A percentile compares a stretch with the other conserved stretches of the same genome.
phyloP scores from a whole-genome alignment of 2,888 invertebrate species.

The Halictus quadricinctus region DNA sequence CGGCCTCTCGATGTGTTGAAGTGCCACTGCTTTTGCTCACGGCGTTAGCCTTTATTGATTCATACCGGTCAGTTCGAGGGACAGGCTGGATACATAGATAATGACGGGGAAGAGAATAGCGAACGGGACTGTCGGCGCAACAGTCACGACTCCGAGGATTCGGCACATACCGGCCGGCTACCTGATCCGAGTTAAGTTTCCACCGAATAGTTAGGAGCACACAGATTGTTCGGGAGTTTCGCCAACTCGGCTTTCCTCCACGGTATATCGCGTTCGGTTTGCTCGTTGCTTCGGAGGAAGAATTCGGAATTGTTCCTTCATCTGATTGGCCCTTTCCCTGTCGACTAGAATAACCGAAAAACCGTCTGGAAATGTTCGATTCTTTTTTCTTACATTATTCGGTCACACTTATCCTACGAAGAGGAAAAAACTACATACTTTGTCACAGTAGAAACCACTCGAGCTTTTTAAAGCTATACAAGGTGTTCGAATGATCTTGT shows the following conservation, averaged over 20 bases:
- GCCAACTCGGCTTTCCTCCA: background rate
- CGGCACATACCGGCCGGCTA: background rate
- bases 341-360: too few species aligned
- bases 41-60: slow-evolving; percentile 66
- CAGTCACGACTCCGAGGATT: background rate
- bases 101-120: slow-evolving; percentile 51
- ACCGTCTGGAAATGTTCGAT: too few species aligned
- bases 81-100: slow-evolving; percentile 48
- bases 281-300: background rate
- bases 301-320: background rate
- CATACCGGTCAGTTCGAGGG: slow-evolving; percentile 44
- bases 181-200: background rate
- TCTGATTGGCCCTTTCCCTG: background rate
- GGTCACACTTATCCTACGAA: too few species aligned
- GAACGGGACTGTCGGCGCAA: background rate
- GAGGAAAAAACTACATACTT: too few species aligned
- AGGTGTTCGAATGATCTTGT: too few species aligned
- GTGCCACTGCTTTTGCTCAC: slow-evolving; percentile 43
- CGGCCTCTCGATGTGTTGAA: slow-evolving; percentile 24
- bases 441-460: too few species aligned
- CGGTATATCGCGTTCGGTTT: background rate
- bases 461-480: too few species aligned
- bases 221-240: background rate
- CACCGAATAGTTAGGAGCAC: background rate
- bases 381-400: too few species aligned